These are phyloP conservation scores for Nemoura dubitans DNA, from an alignment of 2,888 invertebrate genomes.

Conservation along the genomic window DNA sequence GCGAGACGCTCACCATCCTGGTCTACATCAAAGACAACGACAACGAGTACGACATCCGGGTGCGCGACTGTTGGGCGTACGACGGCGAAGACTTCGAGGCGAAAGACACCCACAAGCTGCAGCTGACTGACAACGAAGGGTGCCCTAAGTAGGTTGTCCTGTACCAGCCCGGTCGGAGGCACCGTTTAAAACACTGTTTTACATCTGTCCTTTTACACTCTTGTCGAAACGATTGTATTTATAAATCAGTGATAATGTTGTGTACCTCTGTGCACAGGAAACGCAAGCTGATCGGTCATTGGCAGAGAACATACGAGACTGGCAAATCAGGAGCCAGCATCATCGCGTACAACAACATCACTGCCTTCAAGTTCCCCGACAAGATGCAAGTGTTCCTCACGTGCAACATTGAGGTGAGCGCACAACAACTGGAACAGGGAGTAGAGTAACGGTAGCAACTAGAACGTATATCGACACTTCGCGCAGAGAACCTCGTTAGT, in stretches of 20 bases:
- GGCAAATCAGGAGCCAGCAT: slow-evolving; percentile 70
- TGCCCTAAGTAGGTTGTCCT: slow-evolving; percentile 66
- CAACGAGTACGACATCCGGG: slow-evolving; percentile 71
- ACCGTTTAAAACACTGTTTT: too few species aligned
- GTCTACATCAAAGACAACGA: slow-evolving; percentile 74
- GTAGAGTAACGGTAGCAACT: not conserved
- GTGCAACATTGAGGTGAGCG: slow-evolving; percentile 75
- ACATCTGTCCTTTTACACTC: too few species aligned
- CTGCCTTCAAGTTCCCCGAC: slow-evolving; percentile 79
- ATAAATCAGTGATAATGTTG: too few species aligned
- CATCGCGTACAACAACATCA: slow-evolving; percentile 73
- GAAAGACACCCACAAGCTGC: slow-evolving; percentile 67
- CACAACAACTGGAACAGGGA: not conserved
- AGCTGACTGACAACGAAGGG: slow-evolving; percentile 72
- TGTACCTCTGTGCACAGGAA: slow-evolving; percentile 62
- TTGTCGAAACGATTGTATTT: too few species aligned
- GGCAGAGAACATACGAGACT: slow-evolving; percentile 69
- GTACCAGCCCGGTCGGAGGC: too few species aligned
- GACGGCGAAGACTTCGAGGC: slow-evolving; percentile 70
- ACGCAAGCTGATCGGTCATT: slow-evolving; percentile 71
- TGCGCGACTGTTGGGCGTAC: slow-evolving; percentile 79
- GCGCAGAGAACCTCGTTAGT: not conserved
- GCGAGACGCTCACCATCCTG: slow-evolving; percentile 74
- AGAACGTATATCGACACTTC: too few species aligned
- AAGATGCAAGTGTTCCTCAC: slow-evolving; percentile 76